These are phyloP conservation scores for Alosa alosa DNA, from an alignment of 2,113 vertebrate species.

Conservation along the genomic window DNA sequence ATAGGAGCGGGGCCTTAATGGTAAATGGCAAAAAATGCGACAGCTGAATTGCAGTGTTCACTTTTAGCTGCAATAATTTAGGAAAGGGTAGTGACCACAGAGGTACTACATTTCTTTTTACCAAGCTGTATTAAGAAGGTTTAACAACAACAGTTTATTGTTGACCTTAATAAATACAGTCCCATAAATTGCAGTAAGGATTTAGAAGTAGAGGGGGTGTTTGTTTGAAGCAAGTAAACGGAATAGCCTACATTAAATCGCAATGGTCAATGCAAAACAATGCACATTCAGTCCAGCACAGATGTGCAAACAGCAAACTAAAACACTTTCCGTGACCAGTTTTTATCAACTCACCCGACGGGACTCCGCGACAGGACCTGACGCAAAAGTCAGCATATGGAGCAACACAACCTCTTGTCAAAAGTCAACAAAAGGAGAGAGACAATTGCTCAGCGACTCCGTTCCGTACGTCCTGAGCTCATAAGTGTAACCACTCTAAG, in stretches of 20 bases:
- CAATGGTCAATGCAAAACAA: not conserved
- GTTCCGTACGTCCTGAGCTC: constrained; percentile 39
- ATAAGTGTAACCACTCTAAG: constrained; percentile 55
- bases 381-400: constrained; percentile 58
- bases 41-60: not conserved
- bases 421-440: constrained; percentile 30
- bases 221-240: not conserved
- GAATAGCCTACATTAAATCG: not conserved
- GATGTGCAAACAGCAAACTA: constrained; percentile 3
- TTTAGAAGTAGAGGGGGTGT: not conserved
- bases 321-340: not conserved
- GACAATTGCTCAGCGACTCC: constrained; percentile 33
- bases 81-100: not conserved
- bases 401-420: constrained; percentile 7
- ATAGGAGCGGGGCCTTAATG: not conserved
- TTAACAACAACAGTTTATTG: not conserved
- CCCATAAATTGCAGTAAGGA: not conserved
- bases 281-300: not conserved
- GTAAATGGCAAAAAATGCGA: not conserved
- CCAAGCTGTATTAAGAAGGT: not conserved
- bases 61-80: not conserved
- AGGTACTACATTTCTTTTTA: not conserved
- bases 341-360: constrained; percentile 61
- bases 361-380: constrained; percentile 40
- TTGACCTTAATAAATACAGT: not conserved